These are phyloP conservation scores for Bombus terrestris DNA, from an alignment of 1,140 invertebrate species.

Conservation along the genomic window DNA sequence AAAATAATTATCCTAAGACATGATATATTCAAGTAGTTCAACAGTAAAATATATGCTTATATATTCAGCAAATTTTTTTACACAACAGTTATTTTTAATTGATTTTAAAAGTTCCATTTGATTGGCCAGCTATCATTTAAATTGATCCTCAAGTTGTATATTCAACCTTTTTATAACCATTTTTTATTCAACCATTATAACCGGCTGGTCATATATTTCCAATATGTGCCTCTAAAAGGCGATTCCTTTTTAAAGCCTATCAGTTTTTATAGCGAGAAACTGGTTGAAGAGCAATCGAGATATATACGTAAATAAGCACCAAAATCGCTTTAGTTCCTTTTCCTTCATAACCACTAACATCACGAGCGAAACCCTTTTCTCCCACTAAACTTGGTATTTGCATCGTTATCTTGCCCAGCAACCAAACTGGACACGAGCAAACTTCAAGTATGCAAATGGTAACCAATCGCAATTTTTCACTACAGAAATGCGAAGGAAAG, in stretches of 20 bases:
- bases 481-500: no score
- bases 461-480: no score
- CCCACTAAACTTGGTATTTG: no score
- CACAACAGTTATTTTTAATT: background rate
- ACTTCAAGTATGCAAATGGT: no score
- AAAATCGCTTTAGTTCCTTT: background rate
- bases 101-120: background rate
- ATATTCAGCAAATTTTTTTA: background rate
- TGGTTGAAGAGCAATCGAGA: background rate
- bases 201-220: background rate
- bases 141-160: no score
- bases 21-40: background rate
- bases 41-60: background rate
- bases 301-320: background rate
- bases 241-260: background rate
- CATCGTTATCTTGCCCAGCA: background rate
- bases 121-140: background rate
- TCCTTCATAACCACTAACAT: slow-evolving; percentile 13
- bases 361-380: background rate
- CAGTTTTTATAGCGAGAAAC: background rate
- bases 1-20: background rate
- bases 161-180: no score
- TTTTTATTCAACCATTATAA: background rate
- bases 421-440: background rate
- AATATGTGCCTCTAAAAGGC: no score